A percentile compares a stretch with the other conserved stretches of the same genome.
Evolutionary conservation across 2,797 vertebrate species (phyloP).

Genomic region (Falco rusticolus): DNA sequence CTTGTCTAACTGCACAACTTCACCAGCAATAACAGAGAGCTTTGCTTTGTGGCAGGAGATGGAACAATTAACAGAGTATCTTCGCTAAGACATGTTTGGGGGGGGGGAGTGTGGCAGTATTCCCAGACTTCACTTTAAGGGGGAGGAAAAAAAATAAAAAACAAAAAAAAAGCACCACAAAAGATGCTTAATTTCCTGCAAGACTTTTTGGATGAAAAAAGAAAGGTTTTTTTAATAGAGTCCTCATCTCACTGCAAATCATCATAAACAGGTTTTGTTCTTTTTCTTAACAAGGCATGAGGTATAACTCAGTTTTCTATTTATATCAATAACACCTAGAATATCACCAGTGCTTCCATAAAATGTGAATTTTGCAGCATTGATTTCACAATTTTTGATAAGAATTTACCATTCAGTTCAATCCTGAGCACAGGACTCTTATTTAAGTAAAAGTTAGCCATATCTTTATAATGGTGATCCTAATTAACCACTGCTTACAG

Average conservation of each 20-base stretch:
- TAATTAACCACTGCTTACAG: background rate
- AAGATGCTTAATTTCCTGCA: background rate
- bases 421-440: background rate
- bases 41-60: background rate
- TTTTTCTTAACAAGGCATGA: background rate
- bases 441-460: background rate
- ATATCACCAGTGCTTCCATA: background rate
- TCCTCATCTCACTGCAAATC: background rate
- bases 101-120: background rate
- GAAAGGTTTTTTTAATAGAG: background rate
- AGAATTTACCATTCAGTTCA: background rate
- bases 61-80: background rate
- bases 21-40: background rate
- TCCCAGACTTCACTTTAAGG: background rate
- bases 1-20: background rate
- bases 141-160: background rate
- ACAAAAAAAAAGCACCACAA: background rate
- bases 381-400: background rate
- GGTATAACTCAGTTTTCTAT: background rate
- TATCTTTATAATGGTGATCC: background rate
- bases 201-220: background rate
- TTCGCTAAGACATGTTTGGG: background rate
- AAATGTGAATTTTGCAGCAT: background rate
- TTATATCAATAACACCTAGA: background rate
- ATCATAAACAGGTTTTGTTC: background rate